Base-by-base conservation (phyloP, 2,888 invertebrate genomes). In the Rhagonycha lutea region DNA sequence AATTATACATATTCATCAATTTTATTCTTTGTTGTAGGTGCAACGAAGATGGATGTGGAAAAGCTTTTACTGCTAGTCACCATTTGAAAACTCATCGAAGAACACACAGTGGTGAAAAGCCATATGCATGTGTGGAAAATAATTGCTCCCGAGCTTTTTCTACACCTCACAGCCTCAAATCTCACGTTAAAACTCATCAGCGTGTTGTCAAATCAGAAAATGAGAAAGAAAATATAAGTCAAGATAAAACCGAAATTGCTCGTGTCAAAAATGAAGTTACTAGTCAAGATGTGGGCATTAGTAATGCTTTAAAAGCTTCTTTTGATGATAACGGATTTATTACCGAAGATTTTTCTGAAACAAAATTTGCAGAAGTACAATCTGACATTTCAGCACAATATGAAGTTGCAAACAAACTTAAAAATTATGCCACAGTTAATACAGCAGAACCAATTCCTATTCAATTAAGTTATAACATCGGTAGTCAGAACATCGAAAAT, bases 41-140 rank as follows among this genome's bases (percentile, higher is more conserved):
- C 86, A 89, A 90, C 67, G 93, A 93, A 84, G 92, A 93, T 79
- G 95, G 95, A 5, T 98, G 98, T 86, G 96, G 95, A 61, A 97
- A 97, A 86, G 95, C 96, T 0, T 98, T 98, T 88, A 95, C 96
- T 1, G 97, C 97, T 18, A 96, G 96, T 68, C 98, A 98, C 88
- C 98, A 98, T 86, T 89, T 98, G 67, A 98, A 97, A 88, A 97
- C 97, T 0, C 98, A 98, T 85, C 91, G 92, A 32, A 91, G 97
- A 74, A 95, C 94, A 7, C 96, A 96, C 84, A 88, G 87, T 1
- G 95, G 95, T 0, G 93, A 95, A 86, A 91, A 94, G 75, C 95
- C 96, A 0, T 95, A 95, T 86, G 91, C 92, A 0, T 96, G 96
- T 86, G 88, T 88, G 61, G 90, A 91, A 79, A 88, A 87, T 1